These are phyloP conservation scores for Drosophila baimaii DNA, from an alignment of 1,140 invertebrate genomes.

Conservation along the genomic window DNA sequence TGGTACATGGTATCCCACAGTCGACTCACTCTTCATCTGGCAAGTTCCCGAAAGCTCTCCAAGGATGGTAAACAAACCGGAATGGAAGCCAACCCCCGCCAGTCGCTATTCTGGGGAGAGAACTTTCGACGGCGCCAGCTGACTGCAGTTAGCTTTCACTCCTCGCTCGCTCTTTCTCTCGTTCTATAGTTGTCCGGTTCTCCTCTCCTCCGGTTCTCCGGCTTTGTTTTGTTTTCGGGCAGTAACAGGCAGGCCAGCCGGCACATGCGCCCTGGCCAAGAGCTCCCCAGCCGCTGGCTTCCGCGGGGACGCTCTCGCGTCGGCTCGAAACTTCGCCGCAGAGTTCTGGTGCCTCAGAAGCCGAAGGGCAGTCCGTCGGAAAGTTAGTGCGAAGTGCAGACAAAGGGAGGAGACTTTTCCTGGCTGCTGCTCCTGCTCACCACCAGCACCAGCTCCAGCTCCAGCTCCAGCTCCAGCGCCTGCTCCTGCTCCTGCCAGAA, in stretches of 20 bases:
- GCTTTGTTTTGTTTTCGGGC: slow-evolving; percentile 71
- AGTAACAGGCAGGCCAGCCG: slow-evolving; percentile 51
- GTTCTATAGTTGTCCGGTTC: not conserved
- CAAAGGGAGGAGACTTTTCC: slow-evolving; percentile 42
- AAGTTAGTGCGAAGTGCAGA: slow-evolving; percentile 46
- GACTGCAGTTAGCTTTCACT: slow-evolving; percentile 60
- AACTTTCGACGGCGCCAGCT: slow-evolving; percentile 65
- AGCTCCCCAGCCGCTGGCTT: slow-evolving; percentile 17
- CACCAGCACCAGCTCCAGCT: slow-evolving; percentile 4
- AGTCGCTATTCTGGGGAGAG: slow-evolving; percentile 1
- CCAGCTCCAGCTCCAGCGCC: slow-evolving; percentile 5
- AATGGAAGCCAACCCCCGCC: not conserved
- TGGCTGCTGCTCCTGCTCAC: slow-evolving; percentile 32
- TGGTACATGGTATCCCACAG: slow-evolving; percentile 5
- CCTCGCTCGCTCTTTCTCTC: slow-evolving; percentile 25
- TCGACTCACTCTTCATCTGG: not conserved
- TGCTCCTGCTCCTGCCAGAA: slow-evolving; percentile 25
- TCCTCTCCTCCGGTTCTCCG: slow-evolving; percentile 6
- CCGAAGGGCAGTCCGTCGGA: slow-evolving; percentile 67
- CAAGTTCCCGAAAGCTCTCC: slow-evolving; percentile 37
- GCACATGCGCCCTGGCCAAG: slow-evolving; percentile 57
- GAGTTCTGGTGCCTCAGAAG: slow-evolving; percentile 67
- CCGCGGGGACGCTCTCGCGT: slow-evolving; percentile 1
- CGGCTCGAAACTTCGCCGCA: slow-evolving; percentile 72
- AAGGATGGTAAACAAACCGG: slow-evolving; percentile 66